A percentile compares a stretch with the other conserved stretches of the same genome.
phyloP scores from a whole-genome alignment of 2,888 invertebrate species.

The Keiferia lycopersicella region DNA sequence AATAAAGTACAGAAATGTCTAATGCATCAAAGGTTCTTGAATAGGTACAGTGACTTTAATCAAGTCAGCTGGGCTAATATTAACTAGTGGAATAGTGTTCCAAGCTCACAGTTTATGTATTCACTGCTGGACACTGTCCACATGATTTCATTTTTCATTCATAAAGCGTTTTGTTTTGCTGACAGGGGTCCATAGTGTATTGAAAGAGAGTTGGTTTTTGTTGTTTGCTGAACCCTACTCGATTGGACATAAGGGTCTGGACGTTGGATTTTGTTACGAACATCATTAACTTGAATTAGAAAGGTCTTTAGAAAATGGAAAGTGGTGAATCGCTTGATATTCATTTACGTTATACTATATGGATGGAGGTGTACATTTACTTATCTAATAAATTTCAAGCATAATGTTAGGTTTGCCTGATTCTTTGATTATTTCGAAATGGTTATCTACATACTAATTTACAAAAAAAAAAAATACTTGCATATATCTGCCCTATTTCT shows the following conservation, averaged over 20 bases:
- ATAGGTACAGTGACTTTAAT: too few relatives aligned
- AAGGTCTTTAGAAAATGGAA: constrained; percentile 24
- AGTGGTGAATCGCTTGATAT: constrained; percentile 17
- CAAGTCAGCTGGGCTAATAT: too few relatives aligned
- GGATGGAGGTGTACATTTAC: background rate
- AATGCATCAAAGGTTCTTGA: too few relatives aligned
- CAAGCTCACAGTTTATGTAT: constrained; percentile 43
- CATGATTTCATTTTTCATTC: constrained; percentile 80
- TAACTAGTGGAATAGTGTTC: too few relatives aligned
- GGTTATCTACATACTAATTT: too few relatives aligned
- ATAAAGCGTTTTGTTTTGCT: constrained; percentile 72
- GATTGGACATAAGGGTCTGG: constrained; percentile 57
- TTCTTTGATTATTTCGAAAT: too few relatives aligned
- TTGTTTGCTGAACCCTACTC: constrained; percentile 54
- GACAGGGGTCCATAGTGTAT: constrained; percentile 69
- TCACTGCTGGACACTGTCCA: constrained; percentile 57
- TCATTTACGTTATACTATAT: constrained; percentile 12
- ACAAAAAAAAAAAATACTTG: too few relatives aligned
- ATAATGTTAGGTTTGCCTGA: too few relatives aligned
- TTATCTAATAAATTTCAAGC: background rate
- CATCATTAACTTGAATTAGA: constrained; percentile 65
- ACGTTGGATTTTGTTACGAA: constrained; percentile 38
- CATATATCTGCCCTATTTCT: too few relatives aligned
- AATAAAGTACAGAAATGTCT: too few relatives aligned
- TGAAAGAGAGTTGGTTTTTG: constrained; percentile 67